Evolutionary conservation across 2,113 vertebrate genomes (phyloP), one percentile per base, ranked within the genome.

Genomic region (Larimichthys polyactis): DNA sequence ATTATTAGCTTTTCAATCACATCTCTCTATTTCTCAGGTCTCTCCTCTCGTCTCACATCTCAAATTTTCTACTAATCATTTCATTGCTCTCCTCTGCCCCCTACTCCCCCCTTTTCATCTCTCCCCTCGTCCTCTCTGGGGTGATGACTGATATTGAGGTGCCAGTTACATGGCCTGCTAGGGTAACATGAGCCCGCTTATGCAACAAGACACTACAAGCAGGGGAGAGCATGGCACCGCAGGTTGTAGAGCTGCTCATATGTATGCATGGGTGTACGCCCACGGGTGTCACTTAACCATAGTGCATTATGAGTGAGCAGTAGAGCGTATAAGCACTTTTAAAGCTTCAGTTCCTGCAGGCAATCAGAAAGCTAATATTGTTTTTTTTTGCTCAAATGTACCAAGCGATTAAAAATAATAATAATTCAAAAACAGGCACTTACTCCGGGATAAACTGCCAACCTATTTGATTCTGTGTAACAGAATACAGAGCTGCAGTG

Each of bases 131-230:
- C 73, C 24, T 83, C 81, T 82, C 81, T 44, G 62, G 55, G 54
- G 63, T 36, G 76, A 49, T 57, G 82, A 71, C 77, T 73, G 88
- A 89, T 81, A 79, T 46, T 27, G 64, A 84, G 86, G 91, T 88
- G 82, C 89, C 88, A 76, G 71, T 89, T 87, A 90, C 87, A 87
- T 7, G 32, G 84, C 60, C 55, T 32, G 65, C 69, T 17, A 22
- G 66, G 68, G 89, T 86, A 90, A 92, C 76, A 75, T 87, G 84
- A 93, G 75, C 79, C 78, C 17, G 70, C 77, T 90, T 91, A 91
- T 90, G 90, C 90, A 92, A 92, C 71, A 12, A 27, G 85, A 89
- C 78, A 74, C 85, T 82, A 74, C 58, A 77, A 65, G 73, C 75
- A 75, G 73, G 44, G 57, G 78, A 79, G 87, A 64, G 82, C 68